Base-by-base conservation (phyloP, 2,888 invertebrate species). In the Odontothrips loti region DNA sequence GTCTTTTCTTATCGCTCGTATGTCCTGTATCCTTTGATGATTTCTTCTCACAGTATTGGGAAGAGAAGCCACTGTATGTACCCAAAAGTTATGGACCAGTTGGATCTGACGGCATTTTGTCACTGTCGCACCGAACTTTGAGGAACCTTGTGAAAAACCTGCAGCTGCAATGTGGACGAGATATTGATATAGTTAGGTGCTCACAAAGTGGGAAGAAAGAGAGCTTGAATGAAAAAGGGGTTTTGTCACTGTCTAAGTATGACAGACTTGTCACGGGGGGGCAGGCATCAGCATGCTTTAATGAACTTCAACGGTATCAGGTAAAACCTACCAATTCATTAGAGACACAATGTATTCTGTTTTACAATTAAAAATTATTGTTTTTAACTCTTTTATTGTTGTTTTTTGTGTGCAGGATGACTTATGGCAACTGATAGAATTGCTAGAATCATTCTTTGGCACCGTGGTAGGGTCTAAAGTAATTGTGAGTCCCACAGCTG, bases 41-140 rank as follows among this genome's bases (percentile, higher is more conserved):
- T n/a, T 58, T 58, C n/a, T 58, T 58, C 58, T 58, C 58, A 58
- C 17, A 58, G 58, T 58, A 58, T 58, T 58, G 58, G 58, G 58
- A 58, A 15, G 58, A 58, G n/a, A 58, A 58, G 17, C 58, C 58
- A 17, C n/a, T 58, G 58, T n/a, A 58, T 17, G 6, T 58, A 17
- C 58, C 58, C 1, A 17, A 15, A 58, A 58, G n/a, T 15, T n/a
- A 58, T 17, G 17, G 58, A 58, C n/a, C 58, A 58, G 58, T 58
- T 6, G n/a, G 20, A 6, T 58, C 58, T 58, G 58, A 58, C 15
- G 58, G 58, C n/a, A 58, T 58, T 58, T 58, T 58, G 17, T 17
- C 58, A 6, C n/a, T 58, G 58, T 58, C 58, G 10, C 58, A 58
- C n/a, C 17, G 58, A 17, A 58, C 58, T 6, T 58, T 58, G 58